Base-by-base conservation (phyloP, 2,797 vertebrate genomes). In the Huso huso region DNA sequence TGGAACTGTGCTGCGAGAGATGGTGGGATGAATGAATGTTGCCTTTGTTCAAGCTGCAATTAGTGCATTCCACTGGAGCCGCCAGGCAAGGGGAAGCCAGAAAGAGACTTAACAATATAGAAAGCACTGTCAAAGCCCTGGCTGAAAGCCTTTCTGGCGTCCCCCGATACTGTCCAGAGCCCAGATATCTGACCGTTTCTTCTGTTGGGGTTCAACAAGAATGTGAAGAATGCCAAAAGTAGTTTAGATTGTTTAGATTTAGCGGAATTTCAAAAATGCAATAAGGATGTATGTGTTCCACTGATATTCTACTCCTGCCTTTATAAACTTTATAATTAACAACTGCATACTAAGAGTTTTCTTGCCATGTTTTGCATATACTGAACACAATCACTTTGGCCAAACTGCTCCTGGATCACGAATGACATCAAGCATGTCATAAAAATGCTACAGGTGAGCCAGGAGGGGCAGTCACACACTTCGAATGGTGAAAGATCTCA, bases 1-100 rank as follows among this genome's bases (percentile, higher is more conserved):
- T 55, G 12, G 6, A 7, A 2, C 13, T 13, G 37, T 37, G 37
- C 37, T 37, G 37, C 37, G 37, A 37, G 37, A 37, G 37, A 75
- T 81, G 74, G 64, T 75, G 59, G 71, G 69, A 73, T 69, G 70
- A 64, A 74, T 89, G 84, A 91, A 91, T 88, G 77, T 77, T 62
- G 74, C 84, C 86, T 89, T 88, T 89, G 87, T 89, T 79, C 74
- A 3, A 55, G 57, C 78, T 65, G 9, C 81, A 82, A 82, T 87
- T 85, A 89, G 87, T 87, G 87, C 88, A 91, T 91, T 90, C 88
- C 87, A 81, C 74, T 78, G 77, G 85, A 90, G 89, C 83, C 88
- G 87, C 83, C 76, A 66, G 76, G 83, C 70, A 74, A 80, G 75
- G 77, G 84, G 76, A 55, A 60, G 59, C 12, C 15, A 67, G 23